These are phyloP conservation scores for Umimayanthus kanabou DNA, from an alignment of 92 coral and sea anemone genomes.

Conservation along the genomic window DNA sequence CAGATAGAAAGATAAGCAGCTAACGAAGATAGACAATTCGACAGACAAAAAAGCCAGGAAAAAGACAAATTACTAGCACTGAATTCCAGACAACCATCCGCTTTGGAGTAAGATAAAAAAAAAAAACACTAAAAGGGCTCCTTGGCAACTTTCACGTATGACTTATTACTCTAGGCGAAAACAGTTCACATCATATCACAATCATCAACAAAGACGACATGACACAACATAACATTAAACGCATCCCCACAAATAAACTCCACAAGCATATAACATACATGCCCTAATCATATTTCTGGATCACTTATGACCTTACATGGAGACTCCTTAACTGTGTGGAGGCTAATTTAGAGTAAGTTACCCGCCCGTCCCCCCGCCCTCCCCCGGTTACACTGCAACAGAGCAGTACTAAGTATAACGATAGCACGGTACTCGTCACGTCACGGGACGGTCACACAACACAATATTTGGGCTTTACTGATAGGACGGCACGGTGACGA, in stretches of 20 bases:
- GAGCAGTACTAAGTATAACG: slow-evolving; percentile 5
- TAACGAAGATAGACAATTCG: not conserved
- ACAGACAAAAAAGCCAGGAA: not conserved
- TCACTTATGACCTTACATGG: slow-evolving; percentile 16
- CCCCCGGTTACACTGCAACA: slow-evolving; percentile 30
- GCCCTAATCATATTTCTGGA: slow-evolving; percentile 32
- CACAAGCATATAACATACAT: slow-evolving; percentile 19
- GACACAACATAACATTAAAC: slow-evolving; percentile 27
- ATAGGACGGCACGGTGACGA: slow-evolving; percentile 44
- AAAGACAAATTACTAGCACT: not conserved
- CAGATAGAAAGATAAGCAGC: not conserved
- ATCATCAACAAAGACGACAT: slow-evolving; percentile 44
- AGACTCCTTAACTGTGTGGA: slow-evolving; percentile 1
- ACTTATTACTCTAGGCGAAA: not conserved
- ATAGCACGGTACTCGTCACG: slow-evolving; percentile 28
- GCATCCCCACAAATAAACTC: slow-evolving; percentile 34
- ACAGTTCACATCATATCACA: slow-evolving; percentile 37
- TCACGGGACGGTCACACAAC: slow-evolving; percentile 43
- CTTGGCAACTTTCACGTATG: not conserved
- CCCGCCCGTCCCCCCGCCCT: slow-evolving; percentile 21
- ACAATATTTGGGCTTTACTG: slow-evolving; percentile 40
- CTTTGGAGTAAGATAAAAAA: not conserved
- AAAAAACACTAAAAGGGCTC: not conserved
- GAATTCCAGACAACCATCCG: not conserved
- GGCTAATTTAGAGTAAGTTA: not conserved